Conservation (phyloP, 2,797 vertebrate species). For the Tenualosa ilisha region DNA sequence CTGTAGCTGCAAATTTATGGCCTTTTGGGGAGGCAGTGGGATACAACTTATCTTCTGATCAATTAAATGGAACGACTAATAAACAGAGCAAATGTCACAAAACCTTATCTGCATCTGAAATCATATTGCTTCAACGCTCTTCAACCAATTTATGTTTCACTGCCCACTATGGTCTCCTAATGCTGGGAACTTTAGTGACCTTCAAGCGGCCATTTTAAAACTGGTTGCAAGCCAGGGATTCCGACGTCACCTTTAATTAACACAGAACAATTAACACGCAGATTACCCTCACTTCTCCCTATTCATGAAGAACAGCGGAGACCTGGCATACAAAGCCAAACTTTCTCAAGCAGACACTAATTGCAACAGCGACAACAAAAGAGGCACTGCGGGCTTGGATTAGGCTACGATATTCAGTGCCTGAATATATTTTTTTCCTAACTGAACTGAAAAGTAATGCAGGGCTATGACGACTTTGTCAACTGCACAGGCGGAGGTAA, state of each 20-base stretch:
- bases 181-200: slow-evolving; percentile 66
- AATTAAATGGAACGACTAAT: background rate
- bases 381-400: slow-evolving; percentile 62
- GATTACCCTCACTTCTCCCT: slow-evolving; percentile 78
- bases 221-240: slow-evolving; percentile 78
- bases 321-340: slow-evolving; percentile 71
- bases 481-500: background rate
- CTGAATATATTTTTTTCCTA: slow-evolving; percentile 27
- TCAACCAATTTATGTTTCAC: background rate
- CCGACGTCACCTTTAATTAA: slow-evolving; percentile 93
- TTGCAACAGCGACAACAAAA: slow-evolving; percentile 72
- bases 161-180: slow-evolving; percentile 3
- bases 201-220: slow-evolving; percentile 49
- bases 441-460: background rate
- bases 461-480: background rate
- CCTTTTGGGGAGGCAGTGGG: background rate
- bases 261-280: slow-evolving; percentile 89
- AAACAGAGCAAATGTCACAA: background rate
- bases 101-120: background rate
- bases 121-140: background rate
- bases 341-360: slow-evolving; percentile 71
- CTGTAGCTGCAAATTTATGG: background rate
- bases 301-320: slow-evolving; percentile 67
- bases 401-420: slow-evolving; percentile 48
- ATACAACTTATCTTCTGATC: background rate